Percentiles rank a stretch among this genome's conserved stretches.
Evolutionary conservation across 2,888 invertebrate species (phyloP).

Genomic region (Clivina fossor): DNA sequence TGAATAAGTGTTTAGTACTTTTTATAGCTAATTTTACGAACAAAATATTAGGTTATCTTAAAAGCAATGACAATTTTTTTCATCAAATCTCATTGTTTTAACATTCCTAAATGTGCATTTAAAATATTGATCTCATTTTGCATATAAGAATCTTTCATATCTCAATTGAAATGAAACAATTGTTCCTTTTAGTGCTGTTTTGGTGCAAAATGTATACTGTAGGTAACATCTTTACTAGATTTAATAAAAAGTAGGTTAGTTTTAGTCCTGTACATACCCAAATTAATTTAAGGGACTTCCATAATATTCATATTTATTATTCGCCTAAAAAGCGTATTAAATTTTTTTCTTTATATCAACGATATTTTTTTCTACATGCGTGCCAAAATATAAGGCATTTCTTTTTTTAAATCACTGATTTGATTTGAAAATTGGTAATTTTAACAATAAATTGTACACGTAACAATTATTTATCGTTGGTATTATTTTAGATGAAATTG

Average conservation of each 20-base stretch:
- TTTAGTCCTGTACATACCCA: slow-evolving; percentile 33
- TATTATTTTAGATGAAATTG: not conserved
- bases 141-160: slow-evolving; percentile 9
- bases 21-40: not conserved
- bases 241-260: slow-evolving; percentile 25
- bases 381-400: not conserved
- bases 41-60: slow-evolving; percentile 3
- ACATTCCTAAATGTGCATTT: not conserved
- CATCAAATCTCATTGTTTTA: not conserved
- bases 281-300: slow-evolving; percentile 46
- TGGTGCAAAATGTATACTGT: slow-evolving; percentile 7
- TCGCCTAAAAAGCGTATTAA: not conserved
- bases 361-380: too few relatives aligned
- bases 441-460: not conserved
- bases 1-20: too few relatives aligned
- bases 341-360: not conserved
- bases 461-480: not conserved
- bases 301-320: slow-evolving; percentile 42
- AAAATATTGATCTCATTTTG: not conserved
- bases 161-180: not conserved
- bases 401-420: not conserved
- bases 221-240: slow-evolving; percentile 25
- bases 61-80: slow-evolving; percentile 6
- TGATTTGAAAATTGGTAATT: not conserved
- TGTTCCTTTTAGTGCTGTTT: slow-evolving; percentile 25